phyloP scores from a whole-genome alignment of 2,113 vertebrate species.

The Dasyurus viverrinus region DNA sequence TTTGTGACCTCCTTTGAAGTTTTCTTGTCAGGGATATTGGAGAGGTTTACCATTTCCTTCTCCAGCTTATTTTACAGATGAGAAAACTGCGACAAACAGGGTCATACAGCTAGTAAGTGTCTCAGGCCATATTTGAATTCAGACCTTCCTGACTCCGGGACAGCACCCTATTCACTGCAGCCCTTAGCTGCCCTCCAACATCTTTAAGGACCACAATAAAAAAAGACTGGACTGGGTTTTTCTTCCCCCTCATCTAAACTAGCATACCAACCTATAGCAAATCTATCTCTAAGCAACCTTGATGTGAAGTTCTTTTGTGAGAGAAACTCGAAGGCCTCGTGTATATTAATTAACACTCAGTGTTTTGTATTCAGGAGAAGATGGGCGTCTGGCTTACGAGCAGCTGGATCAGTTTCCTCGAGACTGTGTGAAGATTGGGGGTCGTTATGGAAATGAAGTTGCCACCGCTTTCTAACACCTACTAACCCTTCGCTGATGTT shows the following conservation, averaged over 20 bases:
- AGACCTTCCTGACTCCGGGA: not conserved
- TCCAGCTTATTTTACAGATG: not conserved
- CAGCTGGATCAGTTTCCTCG: slow-evolving; percentile 92
- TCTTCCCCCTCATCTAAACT: not conserved
- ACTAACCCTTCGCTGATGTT: slow-evolving; percentile 1
- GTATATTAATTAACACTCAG: slow-evolving; percentile 3
- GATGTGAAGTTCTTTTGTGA: not conserved
- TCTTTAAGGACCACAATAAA: not conserved
- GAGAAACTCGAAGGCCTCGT: not conserved
- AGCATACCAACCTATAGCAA: not conserved
- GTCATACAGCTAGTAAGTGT: not conserved
- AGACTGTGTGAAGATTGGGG: slow-evolving; percentile 87
- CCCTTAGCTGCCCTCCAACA: not conserved
- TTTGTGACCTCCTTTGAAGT: not conserved
- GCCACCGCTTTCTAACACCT: slow-evolving; percentile 89
- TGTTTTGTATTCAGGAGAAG: slow-evolving; percentile 88
- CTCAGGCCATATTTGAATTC: not conserved
- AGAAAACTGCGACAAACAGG: not conserved
- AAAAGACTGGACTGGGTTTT: not conserved
- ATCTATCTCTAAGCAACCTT: not conserved
- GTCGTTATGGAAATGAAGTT: slow-evolving; percentile 87
- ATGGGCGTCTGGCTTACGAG: slow-evolving; percentile 94
- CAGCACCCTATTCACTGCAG: not conserved
- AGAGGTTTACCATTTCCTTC: not conserved
- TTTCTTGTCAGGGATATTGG: not conserved